Base-by-base conservation (phyloP, 2,113 vertebrate species). In the Myiagra hebetior region DNA sequence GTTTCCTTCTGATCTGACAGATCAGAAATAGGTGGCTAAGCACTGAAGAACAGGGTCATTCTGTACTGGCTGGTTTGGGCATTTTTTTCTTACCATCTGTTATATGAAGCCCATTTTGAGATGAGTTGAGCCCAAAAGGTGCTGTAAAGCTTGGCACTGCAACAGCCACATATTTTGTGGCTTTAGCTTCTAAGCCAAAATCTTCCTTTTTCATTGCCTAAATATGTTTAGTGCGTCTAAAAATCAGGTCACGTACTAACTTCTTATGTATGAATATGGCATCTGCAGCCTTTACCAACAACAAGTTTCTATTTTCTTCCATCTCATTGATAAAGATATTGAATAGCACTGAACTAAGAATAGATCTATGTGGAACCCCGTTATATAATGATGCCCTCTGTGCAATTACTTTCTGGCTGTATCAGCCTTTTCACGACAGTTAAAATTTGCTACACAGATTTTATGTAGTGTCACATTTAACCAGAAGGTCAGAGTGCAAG, bases 281-380 rank as follows among this genome's bases (percentile, higher is more conserved):
- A 96, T 96, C 96, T 96, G 95, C 95, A 97, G 96, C 91, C 96
- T 96, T 96, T 92, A 96, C 93, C 81, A 95, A 96, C 95, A 96
- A 93, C 94, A 94, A 96, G 96, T 94, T 97, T 97, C 95, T 97
- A 96, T 97, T 96, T 97, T 96, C 95, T 96, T 97, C 93, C 95
- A 78, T 92, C 94, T 96, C 96, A 96, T 93, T 97, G 95, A 96
- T 96, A 96, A 97, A 96, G 95, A 94, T 97, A 96, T 94, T 96
- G 95, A 96, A 96, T 96, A 96, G 95, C 72, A 78, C 68, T 81
- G 85, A 93, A 88, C 95, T 96, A 96, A 96, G 94, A 96, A 96
- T 96, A 97, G 92, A 92, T 84, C 47, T 88, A 24, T 97, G 95
- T 97, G 95, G 93, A 95, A 96, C 96, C 96, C 93, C 95, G 0